Conservation (phyloP, 1,140 invertebrate genomes). For the Drosophila pseudoananassae region DNA sequence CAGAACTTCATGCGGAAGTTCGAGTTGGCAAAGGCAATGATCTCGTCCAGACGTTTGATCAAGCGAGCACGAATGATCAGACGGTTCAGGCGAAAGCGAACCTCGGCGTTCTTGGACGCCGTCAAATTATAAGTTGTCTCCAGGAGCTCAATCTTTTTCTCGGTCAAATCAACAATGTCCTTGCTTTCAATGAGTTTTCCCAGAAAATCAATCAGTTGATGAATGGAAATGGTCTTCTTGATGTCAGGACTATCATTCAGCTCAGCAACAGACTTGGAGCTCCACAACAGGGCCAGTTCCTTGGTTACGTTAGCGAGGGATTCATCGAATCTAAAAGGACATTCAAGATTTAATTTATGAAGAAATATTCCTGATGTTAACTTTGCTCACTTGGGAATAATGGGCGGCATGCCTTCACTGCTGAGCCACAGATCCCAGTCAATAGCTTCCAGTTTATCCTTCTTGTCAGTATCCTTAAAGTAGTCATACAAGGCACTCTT, state of each 20-base stretch:
- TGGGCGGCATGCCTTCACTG: slow-evolving; percentile 92
- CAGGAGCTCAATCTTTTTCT: slow-evolving; percentile 84
- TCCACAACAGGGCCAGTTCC: slow-evolving; percentile 85
- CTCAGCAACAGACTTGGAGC: slow-evolving; percentile 53
- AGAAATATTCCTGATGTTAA: not conserved
- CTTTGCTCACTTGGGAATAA: slow-evolving; percentile 89
- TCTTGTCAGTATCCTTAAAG: slow-evolving; percentile 87
- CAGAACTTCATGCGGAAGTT: slow-evolving; percentile 97
- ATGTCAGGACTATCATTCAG: slow-evolving; percentile 46
- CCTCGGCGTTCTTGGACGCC: slow-evolving; percentile 90
- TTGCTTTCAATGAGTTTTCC: slow-evolving; percentile 87
- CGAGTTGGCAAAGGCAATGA: slow-evolving; percentile 91
- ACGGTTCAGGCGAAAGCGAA: slow-evolving; percentile 92
- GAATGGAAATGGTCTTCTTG: slow-evolving; percentile 86
- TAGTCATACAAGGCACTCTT: slow-evolving; percentile 91
- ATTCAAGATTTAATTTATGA: not conserved
- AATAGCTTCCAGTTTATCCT: slow-evolving; percentile 85
- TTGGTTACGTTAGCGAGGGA: slow-evolving; percentile 88
- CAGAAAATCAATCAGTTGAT: slow-evolving; percentile 91
- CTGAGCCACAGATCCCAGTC: slow-evolving; percentile 95
- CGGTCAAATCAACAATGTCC: slow-evolving; percentile 74
- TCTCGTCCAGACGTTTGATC: slow-evolving; percentile 87
- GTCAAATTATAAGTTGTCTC: slow-evolving; percentile 89
- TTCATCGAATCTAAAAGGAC: slow-evolving; percentile 85
- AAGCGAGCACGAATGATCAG: slow-evolving; percentile 90